A percentile compares a stretch with the other conserved stretches of the same genome.
These are phyloP conservation scores for Eciton burchellii DNA, from an alignment of 1,140 invertebrate genomes.

Conservation along the genomic window DNA sequence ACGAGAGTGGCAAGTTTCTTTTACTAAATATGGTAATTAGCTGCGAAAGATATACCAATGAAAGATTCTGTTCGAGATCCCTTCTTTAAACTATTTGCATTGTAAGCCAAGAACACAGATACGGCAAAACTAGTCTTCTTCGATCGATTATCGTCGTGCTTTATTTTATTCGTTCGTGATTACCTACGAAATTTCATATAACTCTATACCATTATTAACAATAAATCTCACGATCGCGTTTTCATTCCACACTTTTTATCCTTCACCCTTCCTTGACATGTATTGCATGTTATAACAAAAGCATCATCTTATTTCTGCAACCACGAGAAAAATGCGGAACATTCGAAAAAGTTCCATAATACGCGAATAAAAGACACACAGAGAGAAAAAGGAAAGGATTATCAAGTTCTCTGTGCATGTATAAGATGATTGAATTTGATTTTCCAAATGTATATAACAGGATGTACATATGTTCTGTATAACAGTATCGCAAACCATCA, in stretches of 20 bases:
- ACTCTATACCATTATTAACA: not conserved
- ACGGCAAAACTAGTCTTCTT: conserved; percentile 8
- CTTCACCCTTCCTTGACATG: not conserved
- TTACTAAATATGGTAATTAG: conserved; percentile 53
- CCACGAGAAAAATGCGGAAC: conserved; percentile 6
- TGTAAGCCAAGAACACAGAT: conserved; percentile 40
- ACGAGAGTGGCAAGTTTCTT: conserved; percentile 18
- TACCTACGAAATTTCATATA: conserved; percentile 32
- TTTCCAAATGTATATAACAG: conserved; percentile 59
- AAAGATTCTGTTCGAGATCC: conserved; percentile 30
- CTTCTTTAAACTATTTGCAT: conserved; percentile 45
- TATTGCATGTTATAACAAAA: not conserved
- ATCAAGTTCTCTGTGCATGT: not conserved
- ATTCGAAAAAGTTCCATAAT: not conserved
- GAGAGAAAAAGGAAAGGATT: not conserved
- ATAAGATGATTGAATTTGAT: conserved; percentile 48
- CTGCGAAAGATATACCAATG: conserved; percentile 17
- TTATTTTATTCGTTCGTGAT: not conserved
- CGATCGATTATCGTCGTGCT: conserved; percentile 6
- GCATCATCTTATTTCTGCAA: not conserved
- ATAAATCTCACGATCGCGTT: not conserved
- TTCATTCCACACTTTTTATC: not conserved
- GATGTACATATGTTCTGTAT: conserved; percentile 22
- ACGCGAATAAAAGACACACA: not conserved
- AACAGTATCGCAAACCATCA: conserved; percentile 51